Base-by-base conservation (phyloP, 2,113 vertebrate genomes). In the Chelonoidis abingdonii region DNA sequence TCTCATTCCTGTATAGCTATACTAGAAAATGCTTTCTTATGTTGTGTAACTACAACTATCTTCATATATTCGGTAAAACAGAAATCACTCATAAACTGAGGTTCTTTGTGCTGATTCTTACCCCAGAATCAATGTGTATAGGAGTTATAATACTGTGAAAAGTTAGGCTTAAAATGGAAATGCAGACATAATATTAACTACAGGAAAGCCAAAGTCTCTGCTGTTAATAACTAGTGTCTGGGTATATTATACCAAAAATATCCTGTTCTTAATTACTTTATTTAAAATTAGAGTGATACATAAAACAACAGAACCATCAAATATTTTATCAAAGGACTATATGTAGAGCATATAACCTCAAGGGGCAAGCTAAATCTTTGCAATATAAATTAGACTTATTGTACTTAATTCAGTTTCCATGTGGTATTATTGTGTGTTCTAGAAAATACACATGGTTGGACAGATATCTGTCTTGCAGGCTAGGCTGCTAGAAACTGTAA, bases 381-480 rank as follows among this genome's bases (percentile, higher is more conserved):
- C 95, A 92, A 87, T 87, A 92, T 62, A 82, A 41, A 95, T 88
- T 78, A 52, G 0, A 5, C 80, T 89, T 92, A 92, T 21, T 76
- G 38, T 52, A 90, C 38, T 94, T 83, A 94, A 95, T 90, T 88
- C 91, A 75, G 25, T 92, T 96, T 94, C 79, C 89, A 92, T 85
- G 65, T 91, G 89, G 21, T 90, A 93, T 95, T 90, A 92, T 87
- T 79, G 91, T 94, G 80, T 27, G 84, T 35, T 93, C 53, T 91
- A 93, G 81, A 93, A 97, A 94, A 97, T 27, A 31, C 50, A 89
- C 35, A 59, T 44, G 50, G 96, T 93, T 93, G 81, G 87, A 91
- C 52, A 93, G 47, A 81, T 91, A 88, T 92, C 29, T 85, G 62
- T 93, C 85, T 93, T 85, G 93, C 3, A 90, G 92, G 87, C 92